These are phyloP conservation scores for Pseudocheirus occidentalis DNA, from an alignment of 2,797 vertebrate species.

Conservation along the genomic window DNA sequence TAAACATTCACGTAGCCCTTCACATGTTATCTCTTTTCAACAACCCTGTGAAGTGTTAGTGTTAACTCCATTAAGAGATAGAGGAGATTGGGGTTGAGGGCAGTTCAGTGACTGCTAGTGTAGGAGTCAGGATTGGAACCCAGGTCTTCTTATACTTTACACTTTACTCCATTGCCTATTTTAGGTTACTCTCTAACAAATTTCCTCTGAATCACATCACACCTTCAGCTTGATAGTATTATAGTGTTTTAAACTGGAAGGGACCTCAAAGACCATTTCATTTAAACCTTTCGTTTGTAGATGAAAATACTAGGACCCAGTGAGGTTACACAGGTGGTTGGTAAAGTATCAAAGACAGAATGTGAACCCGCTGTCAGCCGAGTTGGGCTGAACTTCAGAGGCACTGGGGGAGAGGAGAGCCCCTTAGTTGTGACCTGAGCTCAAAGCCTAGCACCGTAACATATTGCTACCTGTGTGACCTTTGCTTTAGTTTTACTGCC, in stretches of 20 bases:
- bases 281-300: constrained; percentile 19
- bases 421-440: not conserved
- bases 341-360: not conserved
- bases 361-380: not conserved
- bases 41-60: not conserved
- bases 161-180: not conserved
- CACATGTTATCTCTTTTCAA: not conserved
- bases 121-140: not conserved
- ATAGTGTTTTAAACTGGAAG: not conserved
- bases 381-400: not conserved
- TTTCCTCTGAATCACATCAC: not conserved
- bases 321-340: not conserved
- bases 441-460: not conserved
- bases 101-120: not conserved
- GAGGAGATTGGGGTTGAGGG: not conserved
- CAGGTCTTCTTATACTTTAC: not conserved
- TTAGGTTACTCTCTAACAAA: not conserved
- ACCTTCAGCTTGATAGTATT: not conserved
- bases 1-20: not conserved
- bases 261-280: not conserved
- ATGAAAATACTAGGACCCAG: not conserved
- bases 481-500: not conserved
- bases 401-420: not conserved
- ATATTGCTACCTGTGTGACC: not conserved
- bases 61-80: not conserved